These are phyloP conservation scores for Fabriciana adippe DNA, from an alignment of 2,888 invertebrate genomes.

Conservation along the genomic window DNA sequence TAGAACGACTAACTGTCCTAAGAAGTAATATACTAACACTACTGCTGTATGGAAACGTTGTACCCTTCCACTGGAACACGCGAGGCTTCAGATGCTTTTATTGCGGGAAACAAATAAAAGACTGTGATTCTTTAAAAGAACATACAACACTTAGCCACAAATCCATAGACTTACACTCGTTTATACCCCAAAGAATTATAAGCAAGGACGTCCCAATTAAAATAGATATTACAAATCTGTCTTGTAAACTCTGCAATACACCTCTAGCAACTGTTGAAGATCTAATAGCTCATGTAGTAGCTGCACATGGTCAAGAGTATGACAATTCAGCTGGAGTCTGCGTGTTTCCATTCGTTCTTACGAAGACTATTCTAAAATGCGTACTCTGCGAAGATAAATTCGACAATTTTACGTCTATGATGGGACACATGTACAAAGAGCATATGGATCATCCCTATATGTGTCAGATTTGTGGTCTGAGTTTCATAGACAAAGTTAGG, in stretches of 20 bases:
- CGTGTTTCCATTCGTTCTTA: conserved; percentile 61
- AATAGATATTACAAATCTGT: conserved; percentile 56
- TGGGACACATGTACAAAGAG: conserved; percentile 65
- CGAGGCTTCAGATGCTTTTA: conserved; percentile 66
- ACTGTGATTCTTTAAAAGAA: conserved; percentile 54
- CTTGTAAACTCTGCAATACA: conserved; percentile 56
- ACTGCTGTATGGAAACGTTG: conserved; percentile 58
- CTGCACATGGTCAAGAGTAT: conserved; percentile 53
- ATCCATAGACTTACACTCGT: conserved; percentile 48
- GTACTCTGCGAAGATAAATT: conserved; percentile 53
- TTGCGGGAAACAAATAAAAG: conserved; percentile 58
- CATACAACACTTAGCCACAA: conserved; percentile 54
- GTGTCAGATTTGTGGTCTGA: conserved; percentile 63
- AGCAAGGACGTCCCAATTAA: conserved; percentile 67
- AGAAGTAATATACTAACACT: conserved; percentile 57
- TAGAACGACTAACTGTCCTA: conserved; percentile 54
- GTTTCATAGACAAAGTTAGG: conserved; percentile 57
- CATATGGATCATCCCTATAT: conserved; percentile 60
- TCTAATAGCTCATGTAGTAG: conserved; percentile 54
- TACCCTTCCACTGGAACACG: conserved; percentile 67
- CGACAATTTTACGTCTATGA: conserved; percentile 59
- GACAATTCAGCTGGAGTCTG: conserved; percentile 52
- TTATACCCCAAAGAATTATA: conserved; percentile 56
- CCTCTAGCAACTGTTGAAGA: conserved; percentile 51
- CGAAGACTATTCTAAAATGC: conserved; percentile 54